phyloP scores from a whole-genome alignment of 2,888 invertebrate species.

The Rapana venosa region DNA sequence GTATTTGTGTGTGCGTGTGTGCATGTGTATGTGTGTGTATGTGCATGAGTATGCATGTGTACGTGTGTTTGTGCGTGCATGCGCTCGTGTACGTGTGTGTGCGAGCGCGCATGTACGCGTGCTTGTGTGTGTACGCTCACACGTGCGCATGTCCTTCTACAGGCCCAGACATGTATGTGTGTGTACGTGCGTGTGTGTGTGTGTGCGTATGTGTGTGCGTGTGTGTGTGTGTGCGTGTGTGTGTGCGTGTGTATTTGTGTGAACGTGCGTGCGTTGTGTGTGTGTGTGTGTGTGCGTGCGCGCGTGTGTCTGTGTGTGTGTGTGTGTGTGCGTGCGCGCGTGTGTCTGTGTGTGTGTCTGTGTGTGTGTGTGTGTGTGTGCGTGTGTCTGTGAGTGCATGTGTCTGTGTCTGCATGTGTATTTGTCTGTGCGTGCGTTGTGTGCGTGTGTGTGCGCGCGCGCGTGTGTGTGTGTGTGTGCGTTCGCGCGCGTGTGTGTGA shows the following conservation, averaged over 20 bases:
- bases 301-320: not conserved
- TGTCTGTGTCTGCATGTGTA: not conserved
- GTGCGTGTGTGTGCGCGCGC: not conserved
- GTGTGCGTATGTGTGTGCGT: too few species aligned
- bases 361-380: constrained; percentile 1
- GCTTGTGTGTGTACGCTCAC: too few species aligned
- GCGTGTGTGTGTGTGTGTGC: not conserved
- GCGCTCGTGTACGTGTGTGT: too few species aligned
- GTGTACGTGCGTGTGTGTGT: too few species aligned
- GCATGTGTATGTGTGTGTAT: too few species aligned
- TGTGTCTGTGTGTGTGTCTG: not conserved
- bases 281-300: not conserved
- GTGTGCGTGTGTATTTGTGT: not conserved
- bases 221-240: not conserved
- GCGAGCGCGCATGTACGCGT: too few species aligned
- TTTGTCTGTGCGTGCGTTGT: not conserved
- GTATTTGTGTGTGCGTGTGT: too few species aligned
- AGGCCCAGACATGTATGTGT: too few species aligned
- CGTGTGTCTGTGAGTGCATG: not conserved
- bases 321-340: too few species aligned
- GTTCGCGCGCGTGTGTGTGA: not conserved
- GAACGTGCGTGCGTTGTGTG: not conserved
- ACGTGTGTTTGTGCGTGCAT: too few species aligned
- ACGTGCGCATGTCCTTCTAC: too few species aligned
- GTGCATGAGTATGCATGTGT: too few species aligned